These are phyloP conservation scores for Terebella lapidaria DNA, from an alignment of 2,888 invertebrate genomes.

Conservation along the genomic window DNA sequence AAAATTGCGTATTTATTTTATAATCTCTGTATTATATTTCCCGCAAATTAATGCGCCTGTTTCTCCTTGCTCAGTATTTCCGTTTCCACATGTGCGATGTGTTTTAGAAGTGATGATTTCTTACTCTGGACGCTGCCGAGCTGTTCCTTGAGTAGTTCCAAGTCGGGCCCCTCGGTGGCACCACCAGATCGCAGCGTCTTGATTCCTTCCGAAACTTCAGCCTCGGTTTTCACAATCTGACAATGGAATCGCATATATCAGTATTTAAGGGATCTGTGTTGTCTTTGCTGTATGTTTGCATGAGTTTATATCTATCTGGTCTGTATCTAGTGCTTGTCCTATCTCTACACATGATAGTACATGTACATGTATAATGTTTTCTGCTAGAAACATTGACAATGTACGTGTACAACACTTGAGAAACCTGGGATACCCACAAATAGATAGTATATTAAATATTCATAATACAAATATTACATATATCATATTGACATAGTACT, in stretches of 20 bases:
- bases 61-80: slow-evolving; percentile 35
- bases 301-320: too few relatives aligned
- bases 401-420: too few relatives aligned
- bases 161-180: neutral
- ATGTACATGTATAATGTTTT: too few relatives aligned
- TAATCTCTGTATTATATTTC: too few relatives aligned
- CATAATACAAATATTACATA: neutral
- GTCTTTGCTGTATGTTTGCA: too few relatives aligned
- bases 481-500: neutral
- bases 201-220: slow-evolving; percentile 34
- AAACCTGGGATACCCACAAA: too few relatives aligned
- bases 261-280: too few relatives aligned
- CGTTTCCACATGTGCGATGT: slow-evolving; percentile 31
- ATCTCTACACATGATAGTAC: too few relatives aligned
- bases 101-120: slow-evolving; percentile 33
- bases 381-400: too few relatives aligned
- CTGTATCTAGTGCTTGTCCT: too few relatives aligned
- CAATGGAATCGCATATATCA: neutral
- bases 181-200: slow-evolving; percentile 17
- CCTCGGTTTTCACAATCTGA: slow-evolving; percentile 30
- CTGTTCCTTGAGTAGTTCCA: neutral
- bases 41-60: too few relatives aligned
- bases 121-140: neutral
- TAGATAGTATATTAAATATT: neutral
- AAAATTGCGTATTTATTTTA: too few relatives aligned